Evolutionary conservation across 2,797 vertebrate species (phyloP), one percentile per base, ranked within the genome.

Genomic region (Microctenopoma steveboyesi): DNA sequence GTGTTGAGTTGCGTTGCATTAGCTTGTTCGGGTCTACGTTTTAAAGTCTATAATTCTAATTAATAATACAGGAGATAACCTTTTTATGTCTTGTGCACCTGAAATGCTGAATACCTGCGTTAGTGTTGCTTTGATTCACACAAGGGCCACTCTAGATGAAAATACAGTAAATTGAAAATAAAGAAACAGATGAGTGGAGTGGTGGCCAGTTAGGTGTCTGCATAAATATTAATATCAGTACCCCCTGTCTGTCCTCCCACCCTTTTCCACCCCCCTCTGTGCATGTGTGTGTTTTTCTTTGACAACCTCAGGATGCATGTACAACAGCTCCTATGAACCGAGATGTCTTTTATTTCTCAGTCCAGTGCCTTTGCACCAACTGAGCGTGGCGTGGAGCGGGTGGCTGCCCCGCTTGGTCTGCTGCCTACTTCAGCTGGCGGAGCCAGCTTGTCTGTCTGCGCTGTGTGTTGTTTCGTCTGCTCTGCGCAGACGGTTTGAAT

Each of bases 261-360:
- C 66, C 35, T 46, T 65, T 56, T 76, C 57, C 45, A 74, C 57
- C 59, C 77, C 83, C 73, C 64, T 74, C 63, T 49, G 56, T 83
- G 73, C 70, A 48, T 69, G 74, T 83, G 85, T 76, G 65, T 85
- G 53, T 80, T 70, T 86, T 72, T 75, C 75, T 82, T 85, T 90
- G 91, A 92, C 91, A 93, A 89, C 80, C 86, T 91, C 83, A 74
- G 86, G 83, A 89, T 83, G 90, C 83, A 72, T 91, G 89, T 90
- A 89, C 86, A 86, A 86, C 85, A 69, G 83, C 87, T 86, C 87
- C 89, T 69, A 78, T 90, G 89, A 92, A 89, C 86, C 88, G 82
- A 84, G 82, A 88, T 88, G 88, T 90, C 91, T 93, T 92, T 92
- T 88, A 92, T 92, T 93, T 92, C 87, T 91, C 91, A 92, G 89